These are phyloP conservation scores for Morpho deidamia DNA, from an alignment of 2,888 invertebrate species.

Conservation along the genomic window DNA sequence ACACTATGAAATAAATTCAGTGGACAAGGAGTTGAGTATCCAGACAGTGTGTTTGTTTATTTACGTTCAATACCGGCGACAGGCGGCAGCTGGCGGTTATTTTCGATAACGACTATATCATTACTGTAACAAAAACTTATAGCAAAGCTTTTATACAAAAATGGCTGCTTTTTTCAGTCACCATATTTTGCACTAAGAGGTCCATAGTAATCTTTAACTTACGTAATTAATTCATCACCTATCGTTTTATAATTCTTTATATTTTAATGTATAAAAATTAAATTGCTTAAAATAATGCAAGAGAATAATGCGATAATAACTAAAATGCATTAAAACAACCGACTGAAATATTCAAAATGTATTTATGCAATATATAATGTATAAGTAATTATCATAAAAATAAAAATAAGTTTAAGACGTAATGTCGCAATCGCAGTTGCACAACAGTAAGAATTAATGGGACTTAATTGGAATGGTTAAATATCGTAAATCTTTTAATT, in stretches of 20 bases:
- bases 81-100: conserved; percentile 32
- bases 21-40: conserved; percentile 9
- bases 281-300: too few relatives aligned
- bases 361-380: conserved; percentile 4
- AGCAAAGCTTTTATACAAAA: not conserved
- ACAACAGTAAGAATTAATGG: too few relatives aligned
- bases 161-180: too few relatives aligned
- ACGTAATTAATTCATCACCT: too few relatives aligned
- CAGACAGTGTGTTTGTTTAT: conserved; percentile 21
- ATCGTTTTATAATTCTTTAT: too few relatives aligned
- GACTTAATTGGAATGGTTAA: too few relatives aligned
- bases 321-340: not conserved
- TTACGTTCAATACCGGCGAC: conserved; percentile 21
- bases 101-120: conserved; percentile 29
- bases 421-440: too few relatives aligned
- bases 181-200: too few relatives aligned
- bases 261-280: too few relatives aligned
- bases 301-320: too few relatives aligned
- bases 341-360: not conserved
- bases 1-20: not conserved
- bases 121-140: not conserved
- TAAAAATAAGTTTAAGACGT: not conserved
- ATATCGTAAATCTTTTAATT: too few relatives aligned
- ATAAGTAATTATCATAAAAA: conserved; percentile 1
- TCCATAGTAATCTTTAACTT: too few relatives aligned